Evolutionary conservation across 1,140 invertebrate genomes (phyloP), one percentile per base, ranked within the genome.

Genomic region (Cherax quadricarinatus): DNA sequence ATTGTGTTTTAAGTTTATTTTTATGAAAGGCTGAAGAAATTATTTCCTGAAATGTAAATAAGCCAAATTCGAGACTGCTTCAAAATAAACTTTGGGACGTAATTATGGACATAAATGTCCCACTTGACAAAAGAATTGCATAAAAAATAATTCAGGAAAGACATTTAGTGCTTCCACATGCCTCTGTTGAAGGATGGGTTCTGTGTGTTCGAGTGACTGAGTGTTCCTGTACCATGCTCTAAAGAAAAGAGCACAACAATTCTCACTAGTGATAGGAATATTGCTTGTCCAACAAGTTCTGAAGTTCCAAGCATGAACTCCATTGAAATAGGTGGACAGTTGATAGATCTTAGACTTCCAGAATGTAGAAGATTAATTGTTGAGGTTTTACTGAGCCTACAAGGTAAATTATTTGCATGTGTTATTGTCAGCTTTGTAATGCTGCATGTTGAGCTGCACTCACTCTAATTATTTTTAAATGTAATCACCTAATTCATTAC

Each of bases 321-420:
- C 18, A 49, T 86, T 48, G 62, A 73, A 24, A 75, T 75, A 21
- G 62, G 84, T 14, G 84, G 84, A 16, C 48, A 48, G 21, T 48
- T n/a, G 30, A 75, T 86, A 41, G 41, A 73, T 24, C 66, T 73
- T 4, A 14, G 60, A 14, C 6, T 73, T 41, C 84, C 84, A 24
- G 60, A 75, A 16, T 73, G 84, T 73, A 66, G 66, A 21, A 66
- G 70, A 51, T 73, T 86, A 12, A 86, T 86, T 18, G 66, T 24
- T 14, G 84, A 86, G 48, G 84, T 66, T 51, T 18, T 73, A 12
- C 41, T 75, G 84, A 18, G 41, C 16, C 21, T 9, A 16, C 66
- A 86, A 86, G 84, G 84, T 86, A 86, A 49, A 16, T 82, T 53
- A 1, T 57, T 24, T 82, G 79, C 41, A 57, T 53, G 9, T 24